Conservation (phyloP, 2,888 invertebrate genomes). For the Cantharis nigra region DNA sequence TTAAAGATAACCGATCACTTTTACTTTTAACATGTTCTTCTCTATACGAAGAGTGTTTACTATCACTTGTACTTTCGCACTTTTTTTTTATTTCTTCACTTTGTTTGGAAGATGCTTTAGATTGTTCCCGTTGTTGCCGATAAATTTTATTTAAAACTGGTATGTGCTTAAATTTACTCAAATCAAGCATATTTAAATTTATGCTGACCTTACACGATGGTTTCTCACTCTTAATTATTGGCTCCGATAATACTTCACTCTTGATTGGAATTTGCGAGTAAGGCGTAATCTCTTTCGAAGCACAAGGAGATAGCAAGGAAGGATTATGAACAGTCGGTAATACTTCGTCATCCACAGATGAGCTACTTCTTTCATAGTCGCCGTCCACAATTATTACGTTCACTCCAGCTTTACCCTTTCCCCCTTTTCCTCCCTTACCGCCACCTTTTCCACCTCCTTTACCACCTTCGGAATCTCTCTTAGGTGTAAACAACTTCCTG, state of each 20-base stretch:
- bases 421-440: slow-evolving; percentile 68
- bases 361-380: slow-evolving; percentile 57
- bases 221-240: slow-evolving; percentile 54
- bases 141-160: slow-evolving; percentile 43
- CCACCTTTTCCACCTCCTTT: slow-evolving; percentile 73
- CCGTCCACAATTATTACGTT: slow-evolving; percentile 68
- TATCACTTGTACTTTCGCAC: slow-evolving; percentile 24
- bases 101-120: slow-evolving; percentile 7
- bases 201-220: slow-evolving; percentile 41
- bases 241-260: slow-evolving; percentile 45
- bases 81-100: slow-evolving; percentile 19
- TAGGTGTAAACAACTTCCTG: slow-evolving; percentile 65
- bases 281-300: slow-evolving; percentile 29
- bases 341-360: slow-evolving; percentile 53
- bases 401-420: slow-evolving; percentile 71
- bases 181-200: slow-evolving; percentile 54
- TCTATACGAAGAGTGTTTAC: slow-evolving; percentile 25
- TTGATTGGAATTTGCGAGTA: slow-evolving; percentile 28
- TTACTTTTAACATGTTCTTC: slow-evolving; percentile 31
- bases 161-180: slow-evolving; percentile 51
- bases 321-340: slow-evolving; percentile 43
- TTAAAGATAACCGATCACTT: slow-evolving; percentile 34
- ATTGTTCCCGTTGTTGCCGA: slow-evolving; percentile 6
- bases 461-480: slow-evolving; percentile 64
- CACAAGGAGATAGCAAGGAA: slow-evolving; percentile 45